phyloP scores from a whole-genome alignment of 1,140 invertebrate species.

The Brachionus plicatilis region DNA sequence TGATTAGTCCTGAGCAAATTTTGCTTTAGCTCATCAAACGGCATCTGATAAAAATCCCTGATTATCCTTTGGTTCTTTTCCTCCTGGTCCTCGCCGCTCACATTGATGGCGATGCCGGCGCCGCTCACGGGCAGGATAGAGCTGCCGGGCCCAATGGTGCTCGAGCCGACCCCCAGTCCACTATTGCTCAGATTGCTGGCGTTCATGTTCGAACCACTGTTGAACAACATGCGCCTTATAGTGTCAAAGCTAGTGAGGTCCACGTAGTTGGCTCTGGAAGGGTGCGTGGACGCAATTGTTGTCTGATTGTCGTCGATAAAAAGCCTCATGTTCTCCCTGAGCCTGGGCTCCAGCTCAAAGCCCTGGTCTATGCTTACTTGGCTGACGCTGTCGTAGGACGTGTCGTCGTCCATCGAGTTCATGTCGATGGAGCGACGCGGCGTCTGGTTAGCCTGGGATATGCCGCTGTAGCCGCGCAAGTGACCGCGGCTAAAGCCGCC shows the following conservation, averaged over 20 bases:
- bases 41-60: background rate
- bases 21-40: slow-evolving; percentile 28
- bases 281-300: background rate
- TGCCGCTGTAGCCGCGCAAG: background rate
- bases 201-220: background rate
- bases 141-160: background rate
- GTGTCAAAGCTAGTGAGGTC: slow-evolving; percentile 30
- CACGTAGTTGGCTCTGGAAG: background rate
- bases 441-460: background rate
- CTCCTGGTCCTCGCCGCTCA: background rate
- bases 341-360: background rate
- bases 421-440: slow-evolving; percentile 18
- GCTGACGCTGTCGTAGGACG: slow-evolving; percentile 24
- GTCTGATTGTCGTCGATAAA: background rate
- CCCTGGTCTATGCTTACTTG: slow-evolving; percentile 27
- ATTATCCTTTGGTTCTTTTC: slow-evolving; percentile 18
- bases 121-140: background rate
- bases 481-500: background rate
- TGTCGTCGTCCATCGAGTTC: slow-evolving; percentile 33
- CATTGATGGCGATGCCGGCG: background rate
- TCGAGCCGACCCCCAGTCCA: background rate
- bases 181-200: slow-evolving; percentile 21
- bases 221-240: background rate
- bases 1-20: background rate
- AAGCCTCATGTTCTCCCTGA: background rate